Conservation (phyloP, 2,113 vertebrate species). For the Erythrocercus mccallii region DNA sequence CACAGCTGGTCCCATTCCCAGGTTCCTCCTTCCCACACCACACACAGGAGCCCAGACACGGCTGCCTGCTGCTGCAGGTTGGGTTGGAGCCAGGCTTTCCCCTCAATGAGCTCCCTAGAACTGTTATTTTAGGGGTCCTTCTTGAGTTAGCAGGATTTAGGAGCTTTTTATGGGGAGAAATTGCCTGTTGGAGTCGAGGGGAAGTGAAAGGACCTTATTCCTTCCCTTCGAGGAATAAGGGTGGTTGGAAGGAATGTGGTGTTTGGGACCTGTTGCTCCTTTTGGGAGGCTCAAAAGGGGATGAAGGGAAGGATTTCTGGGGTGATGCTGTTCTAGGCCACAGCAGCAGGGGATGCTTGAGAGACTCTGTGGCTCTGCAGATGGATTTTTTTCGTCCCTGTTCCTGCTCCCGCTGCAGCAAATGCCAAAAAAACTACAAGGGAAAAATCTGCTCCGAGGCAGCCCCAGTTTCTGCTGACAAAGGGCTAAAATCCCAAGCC, state of each 20-base stretch:
- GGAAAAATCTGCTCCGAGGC: background rate
- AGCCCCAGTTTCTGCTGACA: slow-evolving; percentile 14
- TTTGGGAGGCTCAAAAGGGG: background rate
- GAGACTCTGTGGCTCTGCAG: background rate
- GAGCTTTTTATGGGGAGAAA: background rate
- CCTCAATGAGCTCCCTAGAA: background rate
- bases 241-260: background rate
- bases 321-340: background rate
- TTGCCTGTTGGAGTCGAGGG: background rate
- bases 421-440: slow-evolving; percentile 39
- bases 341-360: background rate
- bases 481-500: slow-evolving; percentile 27
- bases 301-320: background rate
- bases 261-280: background rate
- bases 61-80: background rate
- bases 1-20: background rate
- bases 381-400: background rate
- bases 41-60: fast-evolving
- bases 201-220: background rate
- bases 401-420: background rate
- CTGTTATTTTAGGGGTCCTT: background rate
- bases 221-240: background rate
- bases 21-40: background rate
- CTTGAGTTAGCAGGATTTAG: background rate
- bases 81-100: background rate